Base-by-base conservation (phyloP, 2,888 invertebrate species). In the Corbicula japonica region DNA sequence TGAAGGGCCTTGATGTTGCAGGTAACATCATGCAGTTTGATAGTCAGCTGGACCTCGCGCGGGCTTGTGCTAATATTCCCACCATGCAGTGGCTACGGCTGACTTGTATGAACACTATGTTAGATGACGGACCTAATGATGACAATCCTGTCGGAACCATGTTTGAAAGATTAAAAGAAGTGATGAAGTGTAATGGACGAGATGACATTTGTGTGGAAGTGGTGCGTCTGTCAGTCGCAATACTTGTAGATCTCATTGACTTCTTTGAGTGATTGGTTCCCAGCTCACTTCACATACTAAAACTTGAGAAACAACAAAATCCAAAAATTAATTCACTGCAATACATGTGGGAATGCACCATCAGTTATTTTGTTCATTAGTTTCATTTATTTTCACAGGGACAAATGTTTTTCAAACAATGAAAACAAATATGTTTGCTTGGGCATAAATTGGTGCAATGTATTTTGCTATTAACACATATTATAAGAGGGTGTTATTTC, bases 11-110 rank as follows among this genome's bases (percentile, higher is more conserved):
- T 12, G 88, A 90, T 75, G 74, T 90, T 30, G 76, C 89, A 1
- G 88, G 88, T 12, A 90, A 90, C 60, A 80, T 89, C 35, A 68
- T 88, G n/a, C 76, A 83, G n/a, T 73, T 86, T 18, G 87, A 90
- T 18, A 78, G 77, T 38, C 83, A 83, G 34, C 52, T 88, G 4
- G 80, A 85, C 28, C 62, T 90, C 18, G 81, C 84, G 2, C 76
- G 80, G n/a, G 85, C 89, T 5, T 83, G 88, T 74, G 84, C 83
- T 4, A 75, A 82, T 46, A 68, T 87, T 21, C 73, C 76, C n/a
- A 50, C 75, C 15, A 84, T 89, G 79, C 89, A 89, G 77, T 83
- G 79, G 83, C 56, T 87, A 28, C 46, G 81, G 56, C 60, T 88
- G 30, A 87, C 88, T 1, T 84, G 84, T 68, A 73, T 83, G 23